Evolutionary conservation across 2,888 invertebrate species (phyloP), one percentile per base, ranked within the genome.

Genomic region (Exephanes ischioxanthus): DNA sequence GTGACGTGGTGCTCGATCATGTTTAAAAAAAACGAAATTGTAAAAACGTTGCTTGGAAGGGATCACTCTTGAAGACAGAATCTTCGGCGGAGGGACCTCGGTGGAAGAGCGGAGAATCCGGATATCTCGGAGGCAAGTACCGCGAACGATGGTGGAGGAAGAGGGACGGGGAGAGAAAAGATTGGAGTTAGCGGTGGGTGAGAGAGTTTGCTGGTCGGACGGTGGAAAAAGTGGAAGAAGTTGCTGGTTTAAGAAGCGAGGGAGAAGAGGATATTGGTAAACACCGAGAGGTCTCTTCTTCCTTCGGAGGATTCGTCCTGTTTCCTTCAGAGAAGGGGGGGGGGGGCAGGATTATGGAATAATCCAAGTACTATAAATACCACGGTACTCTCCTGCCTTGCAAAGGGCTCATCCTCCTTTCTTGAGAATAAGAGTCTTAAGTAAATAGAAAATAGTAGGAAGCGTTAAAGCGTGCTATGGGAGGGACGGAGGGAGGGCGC

Each of bases 361-460:
- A 93, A 93, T 93, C 93, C 91, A 91, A 92, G 92, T 91, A 92
- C 91, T 91, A 93, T 92, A 93, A 93, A 93, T 93, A 93, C 91
- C 91, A 89, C 88, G 86, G 89, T 89, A 78, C 88, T 85, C 86
- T 88, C 87, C 84, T 82, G 84, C 30, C 85, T 83, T 78, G 26
- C 19, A 45, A 78, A 63, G 71, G 51, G 88, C 89, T 90, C 89
- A 90, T 90, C 88, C 89, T 84, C 82, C 84, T 84, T 14, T 22
- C 22, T 58, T 51, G 66, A 67, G 71, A 75, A 89, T 89, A 88
- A 90, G 89, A 91, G 89, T 78, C 89, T 88, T 88, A 88, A 88
- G 87, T 87, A 89, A 90, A 89, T 83, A 85, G 85, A 48, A 80
- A 83, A 73, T 76, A 67, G 22, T 66, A 22, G 45, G 48, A 45